A percentile compares a stretch with the other conserved stretches of the same genome.
These are phyloP conservation scores for Pelecanus crispus DNA, from an alignment of 2,113 vertebrate genomes.

Conservation along the genomic window DNA sequence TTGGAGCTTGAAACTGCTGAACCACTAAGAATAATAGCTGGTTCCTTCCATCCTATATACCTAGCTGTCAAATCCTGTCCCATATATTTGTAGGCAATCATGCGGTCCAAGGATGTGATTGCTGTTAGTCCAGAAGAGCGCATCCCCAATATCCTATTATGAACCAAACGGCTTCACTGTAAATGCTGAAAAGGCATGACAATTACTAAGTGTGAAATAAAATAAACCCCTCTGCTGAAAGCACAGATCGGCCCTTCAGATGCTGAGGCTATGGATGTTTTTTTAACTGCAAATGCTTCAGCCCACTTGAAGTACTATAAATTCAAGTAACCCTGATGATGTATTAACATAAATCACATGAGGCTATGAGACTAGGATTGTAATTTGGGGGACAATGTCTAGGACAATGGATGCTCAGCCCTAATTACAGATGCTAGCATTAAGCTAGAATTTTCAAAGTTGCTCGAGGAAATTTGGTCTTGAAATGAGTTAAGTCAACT, in stretches of 20 bases:
- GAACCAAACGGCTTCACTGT: not conserved
- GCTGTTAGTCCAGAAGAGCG: not conserved
- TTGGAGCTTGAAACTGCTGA: not conserved
- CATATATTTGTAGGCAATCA: not conserved
- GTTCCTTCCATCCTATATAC: not conserved
- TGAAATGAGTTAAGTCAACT: not conserved
- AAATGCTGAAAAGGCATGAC: not conserved
- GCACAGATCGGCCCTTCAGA: not conserved
- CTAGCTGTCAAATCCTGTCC: not conserved
- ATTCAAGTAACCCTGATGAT: not conserved
- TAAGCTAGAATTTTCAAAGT: not conserved
- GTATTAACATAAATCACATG: not conserved
- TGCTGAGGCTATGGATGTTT: not conserved
- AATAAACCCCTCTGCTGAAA: not conserved
- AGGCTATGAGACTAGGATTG: not conserved
- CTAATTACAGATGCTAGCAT: not conserved
- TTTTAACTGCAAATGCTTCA: not conserved
- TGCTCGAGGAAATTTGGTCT: conserved; percentile 13
- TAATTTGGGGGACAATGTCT: not conserved
- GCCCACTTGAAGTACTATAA: not conserved
- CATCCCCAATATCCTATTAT: not conserved
- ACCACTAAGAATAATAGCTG: not conserved
- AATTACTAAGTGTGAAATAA: not conserved
- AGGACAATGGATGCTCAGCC: not conserved
- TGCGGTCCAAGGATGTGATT: not conserved